Evolutionary conservation across 2,113 vertebrate species (phyloP).

Genomic region (Mohoua ochrocephala): DNA sequence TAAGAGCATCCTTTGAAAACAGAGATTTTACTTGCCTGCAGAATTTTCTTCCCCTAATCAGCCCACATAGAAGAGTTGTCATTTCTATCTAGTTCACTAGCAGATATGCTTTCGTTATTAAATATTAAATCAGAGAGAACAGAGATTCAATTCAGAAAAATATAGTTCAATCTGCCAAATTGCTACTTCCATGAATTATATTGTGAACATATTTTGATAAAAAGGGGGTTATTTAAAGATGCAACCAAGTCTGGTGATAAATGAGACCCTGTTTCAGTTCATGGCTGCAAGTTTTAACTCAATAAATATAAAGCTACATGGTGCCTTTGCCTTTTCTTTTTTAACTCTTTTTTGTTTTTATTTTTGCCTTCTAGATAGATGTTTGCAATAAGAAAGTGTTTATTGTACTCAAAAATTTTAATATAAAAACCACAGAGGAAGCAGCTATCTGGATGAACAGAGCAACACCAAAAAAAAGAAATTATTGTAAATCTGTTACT

Average conservation of each 20-base stretch:
- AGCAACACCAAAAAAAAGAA: background rate
- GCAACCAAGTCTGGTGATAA: slow-evolving; percentile 54
- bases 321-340: background rate
- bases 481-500: background rate
- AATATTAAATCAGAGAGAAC: slow-evolving; percentile 33
- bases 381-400: slow-evolving; percentile 44
- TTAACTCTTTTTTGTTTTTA: background rate
- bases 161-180: slow-evolving; percentile 9
- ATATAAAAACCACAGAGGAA: slow-evolving; percentile 36
- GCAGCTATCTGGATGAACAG: background rate
- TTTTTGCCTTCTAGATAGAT: slow-evolving; percentile 10
- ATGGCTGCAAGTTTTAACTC: slow-evolving; percentile 44
- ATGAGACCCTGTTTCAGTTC: slow-evolving; percentile 40
- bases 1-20: slow-evolving; percentile 34
- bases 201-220: slow-evolving; percentile 40
- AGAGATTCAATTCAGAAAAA: background rate
- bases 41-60: slow-evolving; percentile 13
- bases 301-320: slow-evolving; percentile 52
- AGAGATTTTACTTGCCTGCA: background rate
- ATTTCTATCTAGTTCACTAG: slow-evolving; percentile 26
- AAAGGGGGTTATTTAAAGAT: slow-evolving; percentile 60
- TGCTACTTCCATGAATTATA: slow-evolving; percentile 44
- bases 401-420: background rate
- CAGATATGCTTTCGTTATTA: slow-evolving; percentile 39
- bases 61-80: slow-evolving; percentile 26